Conservation (phyloP, 37 sponge, comb jelly and placozoan genomes). For the Lycopodina hypogea region DNA sequence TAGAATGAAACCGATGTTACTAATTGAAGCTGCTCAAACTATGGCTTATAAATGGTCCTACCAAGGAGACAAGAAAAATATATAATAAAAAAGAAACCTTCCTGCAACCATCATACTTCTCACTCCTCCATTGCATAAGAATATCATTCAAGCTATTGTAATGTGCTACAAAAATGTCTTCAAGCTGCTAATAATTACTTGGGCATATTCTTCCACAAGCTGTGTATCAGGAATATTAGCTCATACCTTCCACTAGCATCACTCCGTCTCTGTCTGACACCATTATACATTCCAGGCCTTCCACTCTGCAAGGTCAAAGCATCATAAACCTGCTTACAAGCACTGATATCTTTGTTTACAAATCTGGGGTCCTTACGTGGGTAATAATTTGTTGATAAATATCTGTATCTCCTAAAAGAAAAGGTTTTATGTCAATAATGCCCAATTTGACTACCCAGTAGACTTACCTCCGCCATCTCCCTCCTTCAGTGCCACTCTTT, state of each 20-base stretch:
- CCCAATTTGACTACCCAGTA: neutral
- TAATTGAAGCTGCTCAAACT: too few species aligned
- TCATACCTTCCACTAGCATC: constrained; percentile 61
- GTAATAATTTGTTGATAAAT: constrained; percentile 29
- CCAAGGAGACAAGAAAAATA: neutral
- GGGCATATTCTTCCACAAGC: too few species aligned
- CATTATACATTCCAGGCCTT: constrained; percentile 60
- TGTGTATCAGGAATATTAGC: too few species aligned
- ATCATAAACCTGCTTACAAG: neutral
- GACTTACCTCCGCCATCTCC: constrained; percentile 29
- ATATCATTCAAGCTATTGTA: too few species aligned
- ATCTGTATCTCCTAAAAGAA: constrained; percentile 32
- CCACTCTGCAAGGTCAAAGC: constrained; percentile 36
- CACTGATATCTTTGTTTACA: neutral
- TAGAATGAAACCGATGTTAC: too few species aligned
- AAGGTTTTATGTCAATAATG: neutral
- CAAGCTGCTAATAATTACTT: too few species aligned
- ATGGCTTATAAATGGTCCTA: too few species aligned
- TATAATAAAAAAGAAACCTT: neutral
- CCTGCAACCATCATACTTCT: neutral
- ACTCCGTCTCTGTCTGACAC: constrained; percentile 83
- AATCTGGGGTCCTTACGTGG: constrained; percentile 24
- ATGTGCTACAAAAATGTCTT: too few species aligned
- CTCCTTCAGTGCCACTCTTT: neutral
- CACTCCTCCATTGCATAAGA: too few species aligned